phyloP scores from a whole-genome alignment of 2,113 vertebrate species.

The Pseudonaja textilis region DNA sequence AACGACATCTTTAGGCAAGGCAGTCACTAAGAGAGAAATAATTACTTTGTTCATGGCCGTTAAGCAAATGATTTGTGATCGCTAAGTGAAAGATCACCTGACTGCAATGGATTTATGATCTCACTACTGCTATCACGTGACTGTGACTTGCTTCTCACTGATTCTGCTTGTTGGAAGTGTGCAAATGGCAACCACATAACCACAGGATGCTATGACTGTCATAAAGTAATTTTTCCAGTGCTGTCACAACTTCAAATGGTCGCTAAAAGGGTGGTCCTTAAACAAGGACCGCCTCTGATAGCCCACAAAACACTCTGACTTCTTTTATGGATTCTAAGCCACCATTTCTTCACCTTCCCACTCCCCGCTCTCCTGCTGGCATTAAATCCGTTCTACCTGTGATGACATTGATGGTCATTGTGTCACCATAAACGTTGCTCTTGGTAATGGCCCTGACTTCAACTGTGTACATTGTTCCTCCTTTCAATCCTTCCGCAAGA shows the following conservation, averaged over 20 bases:
- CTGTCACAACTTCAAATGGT: background rate
- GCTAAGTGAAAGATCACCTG: background rate
- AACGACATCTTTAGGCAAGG: background rate
- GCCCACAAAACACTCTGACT: background rate
- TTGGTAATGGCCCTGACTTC: background rate
- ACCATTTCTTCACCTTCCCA: too few relatives aligned
- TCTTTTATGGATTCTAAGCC: background rate
- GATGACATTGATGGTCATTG: background rate
- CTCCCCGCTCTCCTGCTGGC: accelerated
- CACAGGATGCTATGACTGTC: background rate
- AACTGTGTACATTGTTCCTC: background rate
- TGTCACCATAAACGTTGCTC: background rate
- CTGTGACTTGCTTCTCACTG: background rate
- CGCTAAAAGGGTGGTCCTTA: background rate
- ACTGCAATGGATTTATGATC: background rate
- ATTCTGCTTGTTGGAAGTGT: background rate
- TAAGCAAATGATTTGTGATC: background rate
- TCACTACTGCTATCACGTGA: background rate
- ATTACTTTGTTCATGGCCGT: background rate
- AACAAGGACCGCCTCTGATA: background rate
- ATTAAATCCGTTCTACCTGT: background rate
- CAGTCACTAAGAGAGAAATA: background rate
- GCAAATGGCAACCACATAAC: background rate
- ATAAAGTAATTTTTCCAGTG: background rate
- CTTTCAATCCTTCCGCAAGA: background rate